Base-by-base conservation (phyloP, 2,113 vertebrate species). In the Heliornis fulica region DNA sequence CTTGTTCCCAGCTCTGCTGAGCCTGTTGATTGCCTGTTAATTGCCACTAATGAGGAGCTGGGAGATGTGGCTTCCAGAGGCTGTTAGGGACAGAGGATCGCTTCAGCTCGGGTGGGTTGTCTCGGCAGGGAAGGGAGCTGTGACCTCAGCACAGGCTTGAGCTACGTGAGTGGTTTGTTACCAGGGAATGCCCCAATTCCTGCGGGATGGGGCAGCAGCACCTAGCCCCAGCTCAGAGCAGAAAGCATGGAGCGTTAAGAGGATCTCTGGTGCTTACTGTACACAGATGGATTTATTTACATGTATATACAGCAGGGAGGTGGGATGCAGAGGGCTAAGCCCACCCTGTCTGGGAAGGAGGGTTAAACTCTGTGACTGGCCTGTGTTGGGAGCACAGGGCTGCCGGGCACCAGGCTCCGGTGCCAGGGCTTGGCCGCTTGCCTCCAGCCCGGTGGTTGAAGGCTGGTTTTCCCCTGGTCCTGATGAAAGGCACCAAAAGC, bases 11-110 rank as follows among this genome's bases (percentile, higher is more conserved):
- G 48, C 43, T 79, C 94, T 65, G 95, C 83, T 76, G 76, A 90
- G 93, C 93, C 91, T 54, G 14, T 71, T 92, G 96, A 96, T 95
- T 78, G 92, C 89, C 31, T 48, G 83, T 96, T 98, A 98, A 98
- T 98, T 97, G 97, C 86, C 92, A 65, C 95, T 97, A 97, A 97
- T 97, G 96, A 97, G 97, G 94, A 82, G 64, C 93, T 53, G 83
- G 75, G 83, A 56, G 48, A 87, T 66, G 83, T 36, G 45, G 80
- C 88, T 96, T 83, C 34, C 87, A 53, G 93, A 97, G 89, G 92
- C 76, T 28, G 15, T 1, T 80, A 64, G 71, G 96, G 92, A 96
- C 96, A 96, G 92, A 11, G 89, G 48, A 31, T 80, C 23, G 84
- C 89, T 95, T 96, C 26, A 23, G 90, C 75, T 92, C 5, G 36